phyloP scores from a whole-genome alignment of 2,113 vertebrate genomes.

The Pardalotus punctatus region DNA sequence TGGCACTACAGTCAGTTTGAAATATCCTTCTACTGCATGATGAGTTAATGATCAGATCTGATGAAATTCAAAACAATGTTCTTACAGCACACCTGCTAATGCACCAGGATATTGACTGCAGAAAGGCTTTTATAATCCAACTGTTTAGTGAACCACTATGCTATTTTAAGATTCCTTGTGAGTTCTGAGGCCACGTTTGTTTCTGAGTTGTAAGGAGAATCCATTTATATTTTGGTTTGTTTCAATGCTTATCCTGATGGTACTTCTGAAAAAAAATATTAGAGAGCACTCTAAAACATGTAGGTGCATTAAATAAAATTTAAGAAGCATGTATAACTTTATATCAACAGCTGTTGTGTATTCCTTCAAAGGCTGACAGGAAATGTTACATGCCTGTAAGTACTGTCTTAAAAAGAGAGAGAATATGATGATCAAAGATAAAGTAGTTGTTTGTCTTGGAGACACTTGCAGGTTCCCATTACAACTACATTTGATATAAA shows the following conservation, averaged over 20 bases:
- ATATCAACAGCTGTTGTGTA: neutral
- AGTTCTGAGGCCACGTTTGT: neutral
- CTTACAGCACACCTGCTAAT: neutral
- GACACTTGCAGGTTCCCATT: neutral
- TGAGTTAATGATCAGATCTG: slow-evolving; percentile 13
- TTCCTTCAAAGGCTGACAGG: neutral
- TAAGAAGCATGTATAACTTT: neutral
- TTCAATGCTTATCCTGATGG: neutral
- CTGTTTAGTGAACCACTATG: neutral
- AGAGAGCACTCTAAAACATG: neutral
- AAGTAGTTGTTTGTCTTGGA: neutral
- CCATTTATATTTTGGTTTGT: neutral
- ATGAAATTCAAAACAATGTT: neutral
- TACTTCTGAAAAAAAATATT: neutral
- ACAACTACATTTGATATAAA: neutral
- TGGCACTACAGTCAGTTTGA: slow-evolving; percentile 5
- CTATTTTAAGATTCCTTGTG: neutral
- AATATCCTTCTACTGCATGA: neutral
- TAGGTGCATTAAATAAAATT: neutral
- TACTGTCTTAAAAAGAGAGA: neutral
- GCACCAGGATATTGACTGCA: neutral
- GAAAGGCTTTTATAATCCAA: neutral
- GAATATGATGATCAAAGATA: neutral
- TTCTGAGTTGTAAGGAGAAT: neutral
- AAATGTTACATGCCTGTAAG: neutral